Base-by-base conservation (phyloP, 1,140 invertebrate species). In the Leptinotarsa lineolata region DNA sequence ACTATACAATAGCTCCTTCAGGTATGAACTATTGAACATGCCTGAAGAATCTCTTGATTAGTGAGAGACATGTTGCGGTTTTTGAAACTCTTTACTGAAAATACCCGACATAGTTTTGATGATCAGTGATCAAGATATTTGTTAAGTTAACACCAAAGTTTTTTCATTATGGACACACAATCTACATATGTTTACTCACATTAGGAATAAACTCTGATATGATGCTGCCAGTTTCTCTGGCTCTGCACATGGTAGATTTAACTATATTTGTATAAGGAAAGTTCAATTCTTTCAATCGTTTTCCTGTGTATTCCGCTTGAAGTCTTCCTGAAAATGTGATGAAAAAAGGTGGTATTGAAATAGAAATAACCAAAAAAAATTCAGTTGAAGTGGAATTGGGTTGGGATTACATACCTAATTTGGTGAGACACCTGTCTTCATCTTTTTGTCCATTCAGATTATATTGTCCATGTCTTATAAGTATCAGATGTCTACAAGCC, bases 401-500 rank as follows among this genome's bases (percentile, higher is more conserved):
- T 39, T 39, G 30, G 30, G 30, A 39, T 39, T 72, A 76, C 24
- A 68, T 80, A 86, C 95, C 95, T 76, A 97, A 86, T 63, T 90
- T 86, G 8, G 96, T 98, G 2, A 99, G 87, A 64, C 85, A 86
- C 81, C 92, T 88, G 44, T 95, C 91, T n/a, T 87, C 84, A 84
- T 98, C 96, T 18, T 84, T 88, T 59, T 86, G 84, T 1, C 93
- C 95, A 24, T 88, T 85, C 21, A 91, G 81, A 77, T 96, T 90
- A 82, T 98, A 99, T 82, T 99, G 97, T 0, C 97, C 97, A 86
- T 99, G 97, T 46, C 97, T 88, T 75, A 99, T 93, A 6, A 99
- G 88, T 76, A 99, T 89, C 44, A 99, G 83, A 84, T 99, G 93
- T 46, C 97, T 86, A 0, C 90, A 88, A 4, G 92, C 92, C 82